phyloP scores from a whole-genome alignment of 2,113 vertebrate species.

The Cervus canadensis region DNA sequence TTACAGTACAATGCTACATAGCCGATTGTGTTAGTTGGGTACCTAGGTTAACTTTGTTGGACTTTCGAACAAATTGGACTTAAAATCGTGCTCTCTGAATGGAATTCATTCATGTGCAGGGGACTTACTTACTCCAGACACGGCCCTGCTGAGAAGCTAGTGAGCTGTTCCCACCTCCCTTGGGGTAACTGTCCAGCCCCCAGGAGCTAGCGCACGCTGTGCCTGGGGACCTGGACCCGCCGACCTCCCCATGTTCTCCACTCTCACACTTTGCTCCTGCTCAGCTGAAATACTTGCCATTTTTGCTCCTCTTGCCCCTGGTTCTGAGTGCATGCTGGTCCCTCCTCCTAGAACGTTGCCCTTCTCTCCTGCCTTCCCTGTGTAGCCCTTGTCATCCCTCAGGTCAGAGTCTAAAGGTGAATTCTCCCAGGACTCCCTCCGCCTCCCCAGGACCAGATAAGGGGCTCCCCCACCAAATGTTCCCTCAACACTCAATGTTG shows the following conservation, averaged over 20 bases:
- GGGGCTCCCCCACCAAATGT: neutral
- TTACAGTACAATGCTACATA: neutral
- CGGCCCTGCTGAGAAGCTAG: neutral
- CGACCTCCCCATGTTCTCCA: neutral
- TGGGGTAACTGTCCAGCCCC: neutral
- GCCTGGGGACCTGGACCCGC: neutral
- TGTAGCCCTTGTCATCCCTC: neutral
- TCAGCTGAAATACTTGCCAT: neutral
- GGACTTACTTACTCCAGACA: neutral
- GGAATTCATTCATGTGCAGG: neutral
- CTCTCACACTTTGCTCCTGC: neutral
- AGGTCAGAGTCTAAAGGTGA: neutral
- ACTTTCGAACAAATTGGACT: neutral
- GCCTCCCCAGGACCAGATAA: neutral
- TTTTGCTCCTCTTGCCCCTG: neutral
- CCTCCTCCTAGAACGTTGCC: neutral
- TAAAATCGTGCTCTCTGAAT: neutral
- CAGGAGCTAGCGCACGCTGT: accelerated
- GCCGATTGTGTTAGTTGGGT: neutral
- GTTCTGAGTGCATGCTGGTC: neutral
- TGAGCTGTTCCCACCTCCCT: too few relatives aligned
- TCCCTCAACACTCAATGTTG: neutral
- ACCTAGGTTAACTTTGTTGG: neutral
- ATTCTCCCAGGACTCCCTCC: neutral
- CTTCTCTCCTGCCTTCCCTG: neutral